Evolutionary conservation across 2,113 vertebrate species (phyloP).

Genomic region (Eubucco bourcierii): DNA sequence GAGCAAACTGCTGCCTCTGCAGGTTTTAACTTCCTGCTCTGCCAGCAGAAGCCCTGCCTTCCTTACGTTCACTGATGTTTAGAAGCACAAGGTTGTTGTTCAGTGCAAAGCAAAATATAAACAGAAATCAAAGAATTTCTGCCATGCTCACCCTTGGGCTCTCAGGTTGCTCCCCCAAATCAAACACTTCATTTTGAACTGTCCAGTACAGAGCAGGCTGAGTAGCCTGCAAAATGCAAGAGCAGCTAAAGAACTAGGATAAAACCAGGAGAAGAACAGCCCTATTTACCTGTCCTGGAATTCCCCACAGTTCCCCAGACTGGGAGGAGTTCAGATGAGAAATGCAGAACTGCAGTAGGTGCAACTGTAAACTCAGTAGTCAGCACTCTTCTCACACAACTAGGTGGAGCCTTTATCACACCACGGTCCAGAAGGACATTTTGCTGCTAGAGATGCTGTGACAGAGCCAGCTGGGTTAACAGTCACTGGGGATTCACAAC

Average conservation of each 20-base stretch:
- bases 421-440: neutral
- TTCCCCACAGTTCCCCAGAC: neutral
- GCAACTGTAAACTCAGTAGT: neutral
- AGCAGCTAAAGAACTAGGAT: neutral
- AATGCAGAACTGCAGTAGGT: neutral
- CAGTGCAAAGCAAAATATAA: neutral
- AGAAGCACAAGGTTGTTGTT: neutral
- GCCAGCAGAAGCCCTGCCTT: neutral
- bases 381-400: neutral
- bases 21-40: neutral
- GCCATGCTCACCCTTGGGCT: neutral
- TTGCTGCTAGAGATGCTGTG: neutral
- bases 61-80: neutral
- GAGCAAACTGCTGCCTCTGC: neutral
- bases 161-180: neutral
- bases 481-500: neutral
- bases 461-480: neutral
- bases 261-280: neutral
- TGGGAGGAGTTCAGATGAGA: neutral
- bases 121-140: neutral
- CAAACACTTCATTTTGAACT: neutral
- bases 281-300: neutral
- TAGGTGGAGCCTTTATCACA: neutral
- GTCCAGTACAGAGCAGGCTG: neutral
- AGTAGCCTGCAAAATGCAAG: neutral